Evolutionary conservation across 1,140 invertebrate species (phyloP), one percentile per base, ranked within the genome.

Genomic region (Drosophila sproati): DNA sequence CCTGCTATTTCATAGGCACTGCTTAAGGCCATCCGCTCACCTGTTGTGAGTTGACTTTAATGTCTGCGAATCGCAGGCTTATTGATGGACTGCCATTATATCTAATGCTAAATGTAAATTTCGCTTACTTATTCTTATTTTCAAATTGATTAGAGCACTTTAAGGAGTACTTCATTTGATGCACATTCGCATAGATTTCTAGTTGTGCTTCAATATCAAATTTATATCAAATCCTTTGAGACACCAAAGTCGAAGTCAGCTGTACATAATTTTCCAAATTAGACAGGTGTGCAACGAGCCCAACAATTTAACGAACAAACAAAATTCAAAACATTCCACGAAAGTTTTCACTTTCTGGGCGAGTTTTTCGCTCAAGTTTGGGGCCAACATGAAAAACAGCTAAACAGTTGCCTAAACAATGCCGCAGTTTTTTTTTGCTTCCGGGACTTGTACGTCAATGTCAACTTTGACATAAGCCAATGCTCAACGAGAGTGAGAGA

Each of bases 361-460:
- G 3, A 6, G 50, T 43, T 57, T 62, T 8, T 1, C 20, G 20
- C 41, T 31, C 5, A 6, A 12, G 51, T 37, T 41, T 12, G 3
- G 10, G 5, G 41, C 28, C 47, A 62, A 82, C 82, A 86, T 66
- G 82, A 55, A 87, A 87, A 82, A 79, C 72, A 78, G 77, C 79
- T 86, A 85, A 69, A 63, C 77, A 70, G 66, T 68, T 73, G 78
- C 66, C 80, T 35, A 77, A 85, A 73, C 63, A 82, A 71, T 50
- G 74, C 56, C 76, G 52, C 69, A 59, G 73, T 20, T 20, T 20
- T 20, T 69, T 82, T 78, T 71, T 70, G 73, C 82, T 87, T 82
- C 82, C 82, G 82, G 54, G 75, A 73, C 82, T 76, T 83, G 83
- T 83, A 73, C 83, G 82, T 87, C 83, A 88, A 83, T 88, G 83